A percentile compares a stretch with the other conserved stretches of the same genome.
Evolutionary conservation across 1,140 invertebrate species (phyloP).

Genomic region (Caenorhabditis brenneri): DNA sequence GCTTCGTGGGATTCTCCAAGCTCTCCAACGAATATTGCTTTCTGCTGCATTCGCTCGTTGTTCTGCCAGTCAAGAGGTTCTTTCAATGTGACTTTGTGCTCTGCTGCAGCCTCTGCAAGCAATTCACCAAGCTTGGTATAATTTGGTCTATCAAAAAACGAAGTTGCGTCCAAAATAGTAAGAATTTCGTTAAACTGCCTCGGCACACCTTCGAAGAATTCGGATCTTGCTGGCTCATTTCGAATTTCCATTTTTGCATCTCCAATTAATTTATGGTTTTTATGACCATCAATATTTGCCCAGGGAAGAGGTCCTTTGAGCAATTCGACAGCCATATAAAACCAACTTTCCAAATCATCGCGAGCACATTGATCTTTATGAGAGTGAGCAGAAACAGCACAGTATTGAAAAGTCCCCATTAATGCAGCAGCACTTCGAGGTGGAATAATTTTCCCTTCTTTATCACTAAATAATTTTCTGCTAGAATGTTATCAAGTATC

Average conservation of each 20-base stretch:
- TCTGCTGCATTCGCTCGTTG: constrained; percentile 48
- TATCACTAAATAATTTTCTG: constrained; percentile 54
- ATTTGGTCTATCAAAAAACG: constrained; percentile 56
- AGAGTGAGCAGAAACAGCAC: constrained; percentile 56
- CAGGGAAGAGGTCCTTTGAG: constrained; percentile 59
- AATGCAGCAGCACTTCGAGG: constrained; percentile 58
- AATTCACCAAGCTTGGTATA: constrained; percentile 48
- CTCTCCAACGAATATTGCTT: constrained; percentile 57
- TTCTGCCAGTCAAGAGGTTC: constrained; percentile 60
- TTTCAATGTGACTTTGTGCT: constrained; percentile 47
- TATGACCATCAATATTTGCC: constrained; percentile 54
- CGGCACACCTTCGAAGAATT: constrained; percentile 55
- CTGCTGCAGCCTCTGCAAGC: constrained; percentile 50
- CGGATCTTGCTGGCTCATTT: constrained; percentile 2
- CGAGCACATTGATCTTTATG: constrained; percentile 60
- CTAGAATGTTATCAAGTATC: not conserved
- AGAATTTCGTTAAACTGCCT: constrained; percentile 58
- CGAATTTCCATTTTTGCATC: constrained; percentile 37
- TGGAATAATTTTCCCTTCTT: constrained; percentile 53
- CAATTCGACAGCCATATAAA: constrained; percentile 60
- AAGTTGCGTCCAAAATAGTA: constrained; percentile 46
- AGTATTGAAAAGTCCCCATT: constrained; percentile 63
- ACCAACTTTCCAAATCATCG: constrained; percentile 60
- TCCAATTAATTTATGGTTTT: constrained; percentile 58
- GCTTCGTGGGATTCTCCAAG: constrained; percentile 59